Evolutionary conservation across 2,797 vertebrate genomes (phyloP), one percentile per base, ranked within the genome.

Genomic region (Vireo griseus): DNA sequence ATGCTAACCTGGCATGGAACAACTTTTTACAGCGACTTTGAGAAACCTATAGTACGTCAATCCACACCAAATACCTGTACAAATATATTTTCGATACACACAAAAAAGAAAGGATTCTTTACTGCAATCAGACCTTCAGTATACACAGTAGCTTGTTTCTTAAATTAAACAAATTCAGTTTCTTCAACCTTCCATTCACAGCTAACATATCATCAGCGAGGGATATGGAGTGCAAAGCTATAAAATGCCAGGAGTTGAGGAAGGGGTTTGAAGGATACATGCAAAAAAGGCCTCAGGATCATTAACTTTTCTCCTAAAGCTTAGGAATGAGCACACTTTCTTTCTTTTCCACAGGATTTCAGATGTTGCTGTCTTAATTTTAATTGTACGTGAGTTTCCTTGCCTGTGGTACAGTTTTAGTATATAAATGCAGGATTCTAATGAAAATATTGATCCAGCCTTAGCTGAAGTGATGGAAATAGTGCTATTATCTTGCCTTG

Each of bases 361-460:
- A 94, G 75, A 86, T 54, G 28, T 62, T 66, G 22, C 50, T 81
- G 76, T 80, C 92, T 94, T 91, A 93, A 76, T 93, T 94, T 94
- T 90, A 93, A 66, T 55, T 1, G 29, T 68, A 91, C 13, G 0
- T 68, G n/a, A 80, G 91, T 95, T 94, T 91, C 65, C 44, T 91
- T 95, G 75, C 75, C 82, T 45, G 24, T 31, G 16, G 76, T 76
- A 63, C 75, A 90, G 17, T 80, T 93, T 72, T 55, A 88, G 54
- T 85, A 31, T 1, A 4, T 86, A 91, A 93, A 92, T 6, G 21
- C 44, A 78, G 84, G 28, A 47, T 92, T 77, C 78, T 95, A 95
- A 87, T 77, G 75, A 96, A 97, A 97, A 96, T 95, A 95, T 97
- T 96, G 93, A 95, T 92, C 80, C 73, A 90, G 59, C 26, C 79